Evolutionary conservation across 1,140 invertebrate genomes (phyloP).

Genomic region (Alviniconcha marisindica): DNA sequence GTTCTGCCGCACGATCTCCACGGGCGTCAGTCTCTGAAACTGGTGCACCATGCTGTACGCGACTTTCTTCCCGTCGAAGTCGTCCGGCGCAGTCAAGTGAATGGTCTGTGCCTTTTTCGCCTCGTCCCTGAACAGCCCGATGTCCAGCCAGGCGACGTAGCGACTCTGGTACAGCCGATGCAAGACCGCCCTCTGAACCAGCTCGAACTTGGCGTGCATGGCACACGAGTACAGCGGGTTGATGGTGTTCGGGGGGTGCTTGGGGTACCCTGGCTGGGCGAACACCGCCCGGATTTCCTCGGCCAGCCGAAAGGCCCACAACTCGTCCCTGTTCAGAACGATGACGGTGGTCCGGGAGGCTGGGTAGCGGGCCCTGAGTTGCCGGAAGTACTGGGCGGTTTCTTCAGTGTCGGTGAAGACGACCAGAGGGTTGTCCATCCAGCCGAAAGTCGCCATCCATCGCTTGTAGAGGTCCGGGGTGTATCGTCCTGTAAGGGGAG

Average conservation of each 20-base stretch:
- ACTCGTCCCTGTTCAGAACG: conserved; percentile 50
- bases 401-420: conserved; percentile 50
- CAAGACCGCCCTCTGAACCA: conserved; percentile 50
- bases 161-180: conserved; percentile 50
- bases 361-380: conserved; percentile 46
- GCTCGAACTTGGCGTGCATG: conserved; percentile 69
- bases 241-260: conserved; percentile 62
- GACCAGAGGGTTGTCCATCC: conserved; percentile 48
- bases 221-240: conserved; percentile 57
- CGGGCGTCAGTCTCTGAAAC: conserved; percentile 10
- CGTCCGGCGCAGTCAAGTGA: conserved; percentile 47
- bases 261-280: conserved; percentile 56
- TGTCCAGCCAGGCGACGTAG: conserved; percentile 63
- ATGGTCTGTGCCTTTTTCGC: conserved; percentile 44
- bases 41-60: conserved; percentile 51
- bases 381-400: conserved; percentile 29
- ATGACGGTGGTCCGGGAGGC: conserved; percentile 53
- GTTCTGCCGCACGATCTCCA: conserved; percentile 49
- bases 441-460: conserved; percentile 53
- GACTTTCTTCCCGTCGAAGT: conserved; percentile 55
- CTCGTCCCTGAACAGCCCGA: conserved; percentile 60
- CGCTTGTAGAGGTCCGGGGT: conserved; percentile 42
- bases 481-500: not conserved
- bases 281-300: conserved; percentile 55
- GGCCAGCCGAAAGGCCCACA: conserved; percentile 63